Percentiles rank a stretch among this genome's conserved stretches.
These are phyloP conservation scores for Rhyacichthys aspro DNA, from an alignment of 2,797 vertebrate genomes.

Conservation along the genomic window DNA sequence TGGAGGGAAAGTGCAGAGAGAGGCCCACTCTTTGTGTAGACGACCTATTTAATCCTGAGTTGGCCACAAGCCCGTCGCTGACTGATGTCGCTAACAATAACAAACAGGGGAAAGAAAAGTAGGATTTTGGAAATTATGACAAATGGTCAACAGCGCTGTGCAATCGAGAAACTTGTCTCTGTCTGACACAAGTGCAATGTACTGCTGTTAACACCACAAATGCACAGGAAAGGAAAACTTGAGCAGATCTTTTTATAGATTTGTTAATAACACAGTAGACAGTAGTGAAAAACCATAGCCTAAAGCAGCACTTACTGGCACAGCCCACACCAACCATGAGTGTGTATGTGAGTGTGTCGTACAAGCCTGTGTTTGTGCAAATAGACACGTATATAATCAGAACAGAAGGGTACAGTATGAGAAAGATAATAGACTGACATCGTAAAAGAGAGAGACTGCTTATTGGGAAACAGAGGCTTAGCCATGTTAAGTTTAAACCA, in stretches of 20 bases:
- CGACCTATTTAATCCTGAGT: conserved; percentile 60
- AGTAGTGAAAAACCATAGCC: conserved; percentile 76
- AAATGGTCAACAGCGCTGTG: conserved; percentile 42
- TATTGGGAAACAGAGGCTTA: too few relatives aligned
- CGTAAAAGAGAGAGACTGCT: too few relatives aligned
- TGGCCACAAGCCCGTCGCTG: conserved; percentile 63
- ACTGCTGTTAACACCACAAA: conserved; percentile 61
- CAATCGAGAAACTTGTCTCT: conserved; percentile 44
- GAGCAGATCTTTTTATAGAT: conserved; percentile 78
- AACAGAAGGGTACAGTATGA: background rate
- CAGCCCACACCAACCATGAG: conserved; percentile 58
- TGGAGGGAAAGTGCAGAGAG: conserved; percentile 43
- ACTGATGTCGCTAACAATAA: conserved; percentile 69
- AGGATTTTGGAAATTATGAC: conserved; percentile 66
- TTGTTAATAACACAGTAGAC: conserved; percentile 81
- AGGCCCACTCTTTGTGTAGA: conserved; percentile 59
- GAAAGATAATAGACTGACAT: conserved; percentile 9
- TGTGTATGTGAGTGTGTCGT: conserved; percentile 20
- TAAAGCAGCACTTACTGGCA: conserved; percentile 75
- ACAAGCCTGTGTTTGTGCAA: conserved; percentile 5
- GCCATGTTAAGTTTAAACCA: too few relatives aligned
- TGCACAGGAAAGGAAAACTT: conserved; percentile 73
- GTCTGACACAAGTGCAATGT: conserved; percentile 31
- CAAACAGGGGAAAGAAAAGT: conserved; percentile 62
- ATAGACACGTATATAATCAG: background rate